Conservation (phyloP, 2,113 vertebrate genomes). For the Notothenia rossii region DNA sequence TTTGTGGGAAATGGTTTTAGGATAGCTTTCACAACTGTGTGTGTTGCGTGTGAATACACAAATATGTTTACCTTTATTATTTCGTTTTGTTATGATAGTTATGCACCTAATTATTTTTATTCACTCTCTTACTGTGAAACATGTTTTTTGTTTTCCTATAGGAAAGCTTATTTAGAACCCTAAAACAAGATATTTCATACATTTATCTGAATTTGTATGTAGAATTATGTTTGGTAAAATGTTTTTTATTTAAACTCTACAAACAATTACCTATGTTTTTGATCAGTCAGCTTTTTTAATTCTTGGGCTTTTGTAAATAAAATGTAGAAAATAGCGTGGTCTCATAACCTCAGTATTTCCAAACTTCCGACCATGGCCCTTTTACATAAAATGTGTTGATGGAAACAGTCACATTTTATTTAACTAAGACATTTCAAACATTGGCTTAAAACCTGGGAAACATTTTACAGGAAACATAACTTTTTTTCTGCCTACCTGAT, state of each 20-base stretch:
- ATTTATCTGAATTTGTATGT: not conserved
- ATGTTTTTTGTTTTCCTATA: not conserved
- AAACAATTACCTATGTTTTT: too few relatives aligned
- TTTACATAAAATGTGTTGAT: not conserved
- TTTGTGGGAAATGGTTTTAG: slow-evolving; percentile 16
- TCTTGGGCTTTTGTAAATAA: too few relatives aligned
- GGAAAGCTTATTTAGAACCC: not conserved
- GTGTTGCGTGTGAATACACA: not conserved
- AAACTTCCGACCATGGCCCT: not conserved
- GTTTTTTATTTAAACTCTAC: too few relatives aligned
- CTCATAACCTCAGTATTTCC: not conserved
- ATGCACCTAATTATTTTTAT: not conserved
- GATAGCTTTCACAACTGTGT: not conserved
- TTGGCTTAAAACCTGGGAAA: not conserved
- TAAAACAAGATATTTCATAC: not conserved
- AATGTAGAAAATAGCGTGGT: too few relatives aligned
- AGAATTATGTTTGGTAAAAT: too few relatives aligned
- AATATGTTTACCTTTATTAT: not conserved
- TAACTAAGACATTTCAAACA: not conserved
- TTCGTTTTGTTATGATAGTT: not conserved
- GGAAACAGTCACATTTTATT: slow-evolving; percentile 2
- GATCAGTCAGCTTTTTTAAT: too few relatives aligned
- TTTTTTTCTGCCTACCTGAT: not conserved
- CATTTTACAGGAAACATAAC: not conserved
- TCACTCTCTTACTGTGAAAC: not conserved